A percentile compares a stretch with the other conserved stretches of the same genome.
These are phyloP conservation scores for Phytoseiulus persimilis DNA, from an alignment of 2,888 invertebrate genomes.

Conservation along the genomic window DNA sequence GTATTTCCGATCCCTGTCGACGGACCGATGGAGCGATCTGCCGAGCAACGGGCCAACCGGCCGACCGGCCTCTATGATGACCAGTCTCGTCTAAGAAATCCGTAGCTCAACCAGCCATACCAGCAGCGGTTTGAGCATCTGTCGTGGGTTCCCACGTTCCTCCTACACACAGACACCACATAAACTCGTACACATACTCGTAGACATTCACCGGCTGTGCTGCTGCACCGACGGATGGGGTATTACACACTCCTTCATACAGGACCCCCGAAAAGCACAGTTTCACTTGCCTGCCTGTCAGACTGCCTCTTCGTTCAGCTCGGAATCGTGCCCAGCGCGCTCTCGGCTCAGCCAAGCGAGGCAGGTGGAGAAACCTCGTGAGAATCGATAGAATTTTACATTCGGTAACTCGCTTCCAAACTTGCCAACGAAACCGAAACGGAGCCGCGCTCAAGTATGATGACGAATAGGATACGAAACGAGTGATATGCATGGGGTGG, in stretches of 20 bases:
- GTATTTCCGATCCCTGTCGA: not conserved
- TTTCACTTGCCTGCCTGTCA: not conserved
- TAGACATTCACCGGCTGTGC: not conserved
- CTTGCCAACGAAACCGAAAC: not conserved
- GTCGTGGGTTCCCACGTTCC: constrained; percentile 5
- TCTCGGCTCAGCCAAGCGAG: not conserved
- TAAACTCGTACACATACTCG: not conserved
- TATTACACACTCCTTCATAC: not conserved
- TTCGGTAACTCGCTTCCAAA: not conserved
- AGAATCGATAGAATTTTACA: not conserved
- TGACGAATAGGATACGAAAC: too few relatives aligned
- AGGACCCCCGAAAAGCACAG: not conserved
- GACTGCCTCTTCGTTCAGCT: not conserved
- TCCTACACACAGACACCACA: not conserved
- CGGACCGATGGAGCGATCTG: not conserved
- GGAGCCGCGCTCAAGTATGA: not conserved
- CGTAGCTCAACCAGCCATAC: not conserved
- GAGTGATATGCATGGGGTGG: too few relatives aligned
- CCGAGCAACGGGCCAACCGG: not conserved
- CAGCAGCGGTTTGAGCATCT: not conserved
- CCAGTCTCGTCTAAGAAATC: not conserved
- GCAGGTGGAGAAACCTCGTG: not conserved
- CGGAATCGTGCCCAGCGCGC: not conserved
- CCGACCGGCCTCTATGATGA: not conserved
- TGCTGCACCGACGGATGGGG: not conserved